Evolutionary conservation across 2,113 vertebrate genomes (phyloP).

Genomic region (Butorides virescens): DNA sequence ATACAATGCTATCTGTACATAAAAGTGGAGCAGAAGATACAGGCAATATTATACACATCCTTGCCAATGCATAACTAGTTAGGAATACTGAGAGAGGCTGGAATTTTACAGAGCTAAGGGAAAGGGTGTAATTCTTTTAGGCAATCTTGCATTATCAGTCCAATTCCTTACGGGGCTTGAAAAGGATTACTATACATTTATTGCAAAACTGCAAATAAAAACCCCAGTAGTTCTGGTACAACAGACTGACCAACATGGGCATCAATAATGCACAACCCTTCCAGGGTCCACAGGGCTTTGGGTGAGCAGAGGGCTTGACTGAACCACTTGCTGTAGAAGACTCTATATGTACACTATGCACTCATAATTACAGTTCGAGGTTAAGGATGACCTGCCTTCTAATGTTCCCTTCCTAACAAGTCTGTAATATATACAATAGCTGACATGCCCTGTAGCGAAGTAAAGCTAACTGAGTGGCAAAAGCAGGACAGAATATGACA

Average conservation of each 20-base stretch:
- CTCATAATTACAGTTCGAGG: not conserved
- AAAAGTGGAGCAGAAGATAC: not conserved
- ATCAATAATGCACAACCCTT: not conserved
- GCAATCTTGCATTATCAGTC: not conserved
- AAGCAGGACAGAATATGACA: not conserved
- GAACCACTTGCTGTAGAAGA: not conserved
- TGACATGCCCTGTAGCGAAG: not conserved
- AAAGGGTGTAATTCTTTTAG: not conserved
- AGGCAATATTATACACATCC: not conserved
- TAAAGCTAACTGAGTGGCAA: not conserved
- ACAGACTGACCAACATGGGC: not conserved
- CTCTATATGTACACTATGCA: not conserved
- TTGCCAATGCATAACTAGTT: not conserved
- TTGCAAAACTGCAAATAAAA: not conserved
- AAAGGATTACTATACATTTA: not conserved
- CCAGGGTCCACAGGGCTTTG: accelerated
- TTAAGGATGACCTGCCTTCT: not conserved
- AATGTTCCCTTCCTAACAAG: not conserved
- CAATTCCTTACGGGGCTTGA: not conserved
- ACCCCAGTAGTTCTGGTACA: not conserved
- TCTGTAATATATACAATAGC: not conserved
- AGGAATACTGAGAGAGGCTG: not conserved
- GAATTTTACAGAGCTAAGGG: not conserved
- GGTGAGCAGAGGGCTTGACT: not conserved
- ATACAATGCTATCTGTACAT: not conserved